Conservation (phyloP, 2,113 vertebrate genomes). For the Caretta caretta region DNA sequence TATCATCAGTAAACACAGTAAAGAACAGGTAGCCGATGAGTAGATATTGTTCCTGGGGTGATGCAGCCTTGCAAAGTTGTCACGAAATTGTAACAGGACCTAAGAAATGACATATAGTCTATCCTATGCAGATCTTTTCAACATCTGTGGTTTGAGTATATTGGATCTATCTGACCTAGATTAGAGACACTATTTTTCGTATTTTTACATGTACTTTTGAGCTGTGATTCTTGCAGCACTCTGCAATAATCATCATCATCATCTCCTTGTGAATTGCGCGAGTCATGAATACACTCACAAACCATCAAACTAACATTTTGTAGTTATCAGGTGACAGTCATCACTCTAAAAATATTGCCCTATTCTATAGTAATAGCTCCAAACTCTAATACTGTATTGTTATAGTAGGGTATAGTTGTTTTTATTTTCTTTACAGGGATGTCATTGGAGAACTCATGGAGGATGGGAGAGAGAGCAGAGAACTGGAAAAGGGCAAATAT, state of each 20-base stretch:
- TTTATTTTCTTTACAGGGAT: neutral
- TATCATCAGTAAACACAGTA: neutral
- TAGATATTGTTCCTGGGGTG: neutral
- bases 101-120: neutral
- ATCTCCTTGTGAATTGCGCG: neutral
- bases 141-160: neutral
- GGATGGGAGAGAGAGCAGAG: neutral
- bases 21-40: neutral
- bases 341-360: neutral
- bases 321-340: neutral
- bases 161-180: neutral
- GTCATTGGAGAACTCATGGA: neutral
- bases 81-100: neutral
- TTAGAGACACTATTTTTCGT: neutral
- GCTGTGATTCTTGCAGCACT: neutral
- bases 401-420: neutral
- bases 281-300: neutral
- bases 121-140: neutral
- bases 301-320: neutral
- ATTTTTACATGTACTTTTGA: neutral
- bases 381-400: neutral
- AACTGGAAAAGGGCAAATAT: neutral
- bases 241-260: neutral
- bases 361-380: neutral
- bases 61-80: neutral